Evolutionary conservation across 2,888 invertebrate species (phyloP).

Genomic region (Lycaena phlaeas): DNA sequence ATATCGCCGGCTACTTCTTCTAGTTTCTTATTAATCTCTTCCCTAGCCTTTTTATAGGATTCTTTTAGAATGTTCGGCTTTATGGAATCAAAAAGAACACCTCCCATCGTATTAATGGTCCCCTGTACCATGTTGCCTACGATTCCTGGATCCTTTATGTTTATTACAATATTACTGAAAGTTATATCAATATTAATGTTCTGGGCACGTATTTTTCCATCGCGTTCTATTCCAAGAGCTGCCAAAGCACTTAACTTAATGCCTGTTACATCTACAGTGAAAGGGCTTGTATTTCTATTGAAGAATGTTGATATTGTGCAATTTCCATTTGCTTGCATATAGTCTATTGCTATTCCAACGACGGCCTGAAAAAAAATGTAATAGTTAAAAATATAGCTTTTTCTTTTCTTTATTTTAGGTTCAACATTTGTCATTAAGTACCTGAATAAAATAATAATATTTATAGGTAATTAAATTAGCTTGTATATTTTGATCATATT

Average conservation of each 20-base stretch:
- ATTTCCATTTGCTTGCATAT: constrained; percentile 79
- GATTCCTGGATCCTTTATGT: constrained; percentile 87
- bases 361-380: constrained; percentile 79
- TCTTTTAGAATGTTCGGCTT: constrained; percentile 87
- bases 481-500: too few species aligned
- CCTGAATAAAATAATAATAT: too few species aligned
- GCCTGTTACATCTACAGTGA: constrained; percentile 81
- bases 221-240: constrained; percentile 79
- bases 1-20: constrained; percentile 78
- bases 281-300: constrained; percentile 81
- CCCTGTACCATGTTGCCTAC: constrained; percentile 80
- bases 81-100: constrained; percentile 87
- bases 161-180: constrained; percentile 82
- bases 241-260: constrained; percentile 80
- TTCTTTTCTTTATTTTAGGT: too few species aligned
- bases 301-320: constrained; percentile 83
- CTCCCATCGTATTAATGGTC: constrained; percentile 86
- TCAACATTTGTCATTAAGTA: too few species aligned
- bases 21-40: constrained; percentile 82
- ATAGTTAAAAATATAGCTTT: too few species aligned
- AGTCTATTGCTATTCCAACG: constrained; percentile 80
- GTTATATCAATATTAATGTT: constrained; percentile 85
- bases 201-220: constrained; percentile 83
- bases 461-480: too few species aligned
- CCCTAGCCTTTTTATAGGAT: constrained; percentile 81